Conservation (phyloP, 1,140 invertebrate species). For the Reticulitermes speratus region DNA sequence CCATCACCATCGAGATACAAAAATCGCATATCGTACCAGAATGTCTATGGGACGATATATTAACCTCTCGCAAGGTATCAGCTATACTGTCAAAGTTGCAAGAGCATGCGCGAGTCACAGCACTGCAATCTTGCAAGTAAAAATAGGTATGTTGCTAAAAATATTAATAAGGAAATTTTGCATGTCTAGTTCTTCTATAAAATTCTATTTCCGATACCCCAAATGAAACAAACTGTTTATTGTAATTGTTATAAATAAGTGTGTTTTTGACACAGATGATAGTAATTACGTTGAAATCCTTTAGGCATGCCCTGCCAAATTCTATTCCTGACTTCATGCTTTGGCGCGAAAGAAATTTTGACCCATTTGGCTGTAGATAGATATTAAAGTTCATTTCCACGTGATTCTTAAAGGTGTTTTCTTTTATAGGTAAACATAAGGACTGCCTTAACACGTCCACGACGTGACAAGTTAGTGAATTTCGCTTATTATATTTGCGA, state of each 20-base stretch:
- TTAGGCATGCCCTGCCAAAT: neutral
- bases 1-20: neutral
- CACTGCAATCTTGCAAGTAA: neutral
- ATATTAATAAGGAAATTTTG: neutral
- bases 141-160: neutral
- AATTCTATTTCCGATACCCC: too few species aligned
- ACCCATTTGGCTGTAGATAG: neutral
- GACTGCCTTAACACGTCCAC: neutral
- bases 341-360: neutral
- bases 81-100: neutral
- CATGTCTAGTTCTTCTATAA: too few species aligned
- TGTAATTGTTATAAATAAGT: neutral
- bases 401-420: neutral
- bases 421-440: neutral
- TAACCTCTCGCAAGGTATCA: neutral
- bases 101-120: neutral
- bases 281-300: neutral
- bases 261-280: neutral
- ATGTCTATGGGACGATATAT: neutral
- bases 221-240: neutral
- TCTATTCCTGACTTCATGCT: neutral
- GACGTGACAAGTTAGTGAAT: neutral
- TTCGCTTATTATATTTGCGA: neutral
- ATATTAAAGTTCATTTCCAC: neutral
- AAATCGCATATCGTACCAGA: neutral